Base-by-base conservation (phyloP, 2,888 invertebrate genomes). In the Nipponacmea schrenckii region DNA sequence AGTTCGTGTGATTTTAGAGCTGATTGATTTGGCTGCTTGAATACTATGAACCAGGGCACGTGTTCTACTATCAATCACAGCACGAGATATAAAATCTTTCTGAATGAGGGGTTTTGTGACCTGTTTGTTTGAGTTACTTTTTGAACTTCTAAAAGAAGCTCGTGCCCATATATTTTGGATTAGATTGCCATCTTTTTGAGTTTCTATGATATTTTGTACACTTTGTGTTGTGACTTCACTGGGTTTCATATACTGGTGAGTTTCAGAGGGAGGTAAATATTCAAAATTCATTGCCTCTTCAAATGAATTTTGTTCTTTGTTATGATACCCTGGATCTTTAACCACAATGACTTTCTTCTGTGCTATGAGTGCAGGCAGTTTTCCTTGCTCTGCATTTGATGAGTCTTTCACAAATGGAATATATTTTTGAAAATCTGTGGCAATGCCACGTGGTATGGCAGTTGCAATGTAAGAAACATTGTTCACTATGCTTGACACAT, bases 1-100 rank as follows among this genome's bases (percentile, higher is more conserved):
- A 0, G 94, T 88, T 80, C 94, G 90, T 68, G 91, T 90, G 75
- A 92, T 87, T 77, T 91, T 91, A 3, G 93, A 92, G 24, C 91
- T 90, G 5, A 70, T 62, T 10, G 84, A 80, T 31, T 74, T 74
- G 1, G 85, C 84, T 27, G 72, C 72, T 44, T 78, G 79, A 24
- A 86, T 66, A 64, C 77, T 74, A 62, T 75, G 68, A 26, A 84
- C 82, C 20, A 86, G 72, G 31, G 79, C 82, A 44, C 75, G 74
- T 31, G 86, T 85, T 39, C 83, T 76, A 5, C 75, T 74, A 27
- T 81, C 80, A 2, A 84, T 72, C 4, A 74, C 78, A 24, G 77
- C 64, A 66, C 77, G 76, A n/a, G 81, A 80, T 10, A 82, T 74
- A 74, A 79, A 80, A 26, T 82, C 79, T 74, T 78, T 75, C 45